Conservation (phyloP, 1,140 invertebrate species). For the Micrasema longulum region DNA sequence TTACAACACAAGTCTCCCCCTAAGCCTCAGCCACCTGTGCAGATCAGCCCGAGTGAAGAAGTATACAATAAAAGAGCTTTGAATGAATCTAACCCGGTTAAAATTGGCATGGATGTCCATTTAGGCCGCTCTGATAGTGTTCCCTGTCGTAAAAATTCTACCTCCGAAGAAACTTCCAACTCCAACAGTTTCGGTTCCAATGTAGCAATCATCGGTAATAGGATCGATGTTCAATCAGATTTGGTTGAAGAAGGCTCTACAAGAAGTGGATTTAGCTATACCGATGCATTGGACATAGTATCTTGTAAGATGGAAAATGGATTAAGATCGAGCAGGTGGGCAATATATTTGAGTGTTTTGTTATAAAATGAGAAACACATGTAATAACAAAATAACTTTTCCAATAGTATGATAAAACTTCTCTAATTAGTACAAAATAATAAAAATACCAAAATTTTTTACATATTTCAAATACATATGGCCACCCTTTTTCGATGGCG, state of each 20-base stretch:
- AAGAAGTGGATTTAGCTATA: slow-evolving; percentile 56
- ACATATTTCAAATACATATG: too few species aligned
- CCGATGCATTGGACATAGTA: slow-evolving; percentile 71
- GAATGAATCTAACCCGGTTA: slow-evolving; percentile 38
- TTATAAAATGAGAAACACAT: too few species aligned
- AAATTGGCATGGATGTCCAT: slow-evolving; percentile 50
- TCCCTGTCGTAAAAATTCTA: slow-evolving; percentile 30
- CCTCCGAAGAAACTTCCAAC: slow-evolving; percentile 61
- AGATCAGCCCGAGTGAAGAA: slow-evolving; percentile 21
- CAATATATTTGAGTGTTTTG: too few species aligned
- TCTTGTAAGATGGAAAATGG: slow-evolving; percentile 77
- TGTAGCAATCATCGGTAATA: slow-evolving; percentile 84
- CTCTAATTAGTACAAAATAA: too few species aligned
- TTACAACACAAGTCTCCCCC: slow-evolving; percentile 10
- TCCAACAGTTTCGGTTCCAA: slow-evolving; percentile 84
- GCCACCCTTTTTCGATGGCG: too few species aligned
- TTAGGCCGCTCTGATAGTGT: slow-evolving; percentile 43
- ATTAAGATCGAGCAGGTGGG: slow-evolving; percentile 62
- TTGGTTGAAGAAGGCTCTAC: slow-evolving; percentile 55
- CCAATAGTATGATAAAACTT: too few species aligned
- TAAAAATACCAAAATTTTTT: too few species aligned
- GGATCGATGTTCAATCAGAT: slow-evolving; percentile 78
- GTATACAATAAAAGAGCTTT: slow-evolving; percentile 55
- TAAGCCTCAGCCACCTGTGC: neutral
- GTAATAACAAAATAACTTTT: too few species aligned